Conservation (phyloP, 2,888 invertebrate genomes). For the Neoaliturus tenellus region DNA sequence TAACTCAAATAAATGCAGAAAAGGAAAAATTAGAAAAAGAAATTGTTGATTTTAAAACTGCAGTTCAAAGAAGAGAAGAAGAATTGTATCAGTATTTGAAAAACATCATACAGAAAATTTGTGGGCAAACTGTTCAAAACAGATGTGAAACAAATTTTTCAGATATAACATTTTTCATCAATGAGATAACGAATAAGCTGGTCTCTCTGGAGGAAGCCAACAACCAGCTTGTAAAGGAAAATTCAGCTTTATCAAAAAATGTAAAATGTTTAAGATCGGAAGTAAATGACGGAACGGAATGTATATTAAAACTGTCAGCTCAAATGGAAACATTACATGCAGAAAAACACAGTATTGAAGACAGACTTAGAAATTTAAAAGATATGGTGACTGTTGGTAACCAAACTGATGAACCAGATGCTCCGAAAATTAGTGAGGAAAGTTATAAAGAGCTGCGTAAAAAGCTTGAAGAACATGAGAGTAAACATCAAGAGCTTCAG, state of each 20-base stretch:
- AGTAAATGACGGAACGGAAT: conserved; percentile 53
- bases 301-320: conserved; percentile 20
- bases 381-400: conserved; percentile 20
- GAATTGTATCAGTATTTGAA: neutral
- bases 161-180: neutral
- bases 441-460: conserved; percentile 59
- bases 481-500: conserved; percentile 24
- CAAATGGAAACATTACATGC: conserved; percentile 47
- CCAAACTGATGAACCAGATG: conserved; percentile 29
- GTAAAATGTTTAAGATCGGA: conserved; percentile 22
- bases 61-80: neutral
- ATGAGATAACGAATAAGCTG: neutral
- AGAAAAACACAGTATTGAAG: conserved; percentile 59
- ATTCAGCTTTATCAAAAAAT: neutral
- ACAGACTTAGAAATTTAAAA: conserved; percentile 61
- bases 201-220: conserved; percentile 62
- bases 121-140: conserved; percentile 20
- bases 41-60: conserved; percentile 25
- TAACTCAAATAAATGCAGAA: conserved; percentile 21
- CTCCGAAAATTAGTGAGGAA: conserved; percentile 59
- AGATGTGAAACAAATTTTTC: conserved; percentile 42
- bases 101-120: conserved; percentile 64
- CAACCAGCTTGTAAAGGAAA: conserved; percentile 49
- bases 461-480: conserved; percentile 59
- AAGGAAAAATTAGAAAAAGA: conserved; percentile 50